Evolutionary conservation across 2,113 vertebrate species (phyloP).

Genomic region (Alaudala cheleensis): DNA sequence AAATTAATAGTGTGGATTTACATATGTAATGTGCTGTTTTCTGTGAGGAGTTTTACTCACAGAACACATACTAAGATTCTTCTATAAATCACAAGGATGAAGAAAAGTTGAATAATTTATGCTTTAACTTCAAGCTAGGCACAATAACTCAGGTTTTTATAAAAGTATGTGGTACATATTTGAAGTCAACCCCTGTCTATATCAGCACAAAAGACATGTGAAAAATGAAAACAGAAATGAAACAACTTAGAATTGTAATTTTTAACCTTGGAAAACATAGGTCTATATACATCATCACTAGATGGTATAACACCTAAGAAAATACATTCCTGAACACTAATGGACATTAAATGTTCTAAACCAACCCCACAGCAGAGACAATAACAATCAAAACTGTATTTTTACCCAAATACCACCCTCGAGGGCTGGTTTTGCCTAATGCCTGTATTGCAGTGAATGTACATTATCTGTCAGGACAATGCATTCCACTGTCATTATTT

Average conservation of each 20-base stretch:
- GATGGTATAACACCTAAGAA: slow-evolving; percentile 25
- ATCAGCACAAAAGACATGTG: background rate
- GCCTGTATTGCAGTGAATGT: slow-evolving; percentile 76
- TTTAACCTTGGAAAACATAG: slow-evolving; percentile 13
- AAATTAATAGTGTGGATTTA: background rate
- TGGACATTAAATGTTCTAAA: slow-evolving; percentile 66
- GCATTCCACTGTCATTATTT: slow-evolving; percentile 79
- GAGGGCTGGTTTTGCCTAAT: slow-evolving; percentile 75
- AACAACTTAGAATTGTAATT: background rate
- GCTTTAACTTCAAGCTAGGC: background rate
- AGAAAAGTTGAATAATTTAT: background rate
- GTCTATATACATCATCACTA: background rate
- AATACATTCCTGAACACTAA: slow-evolving; percentile 48
- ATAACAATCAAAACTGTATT: slow-evolving; percentile 71
- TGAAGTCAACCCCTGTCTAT: background rate
- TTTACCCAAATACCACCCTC: slow-evolving; percentile 73
- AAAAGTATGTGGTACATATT: background rate
- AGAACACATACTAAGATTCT: background rate
- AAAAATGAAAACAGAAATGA: background rate
- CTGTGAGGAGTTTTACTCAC: background rate
- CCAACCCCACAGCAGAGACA: slow-evolving; percentile 54
- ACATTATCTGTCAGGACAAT: slow-evolving; percentile 72
- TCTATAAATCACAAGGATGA: background rate
- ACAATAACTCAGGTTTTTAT: background rate
- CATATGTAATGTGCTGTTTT: background rate